Base-by-base conservation (phyloP, 2,888 invertebrate species). In the Prosapia bicincta region DNA sequence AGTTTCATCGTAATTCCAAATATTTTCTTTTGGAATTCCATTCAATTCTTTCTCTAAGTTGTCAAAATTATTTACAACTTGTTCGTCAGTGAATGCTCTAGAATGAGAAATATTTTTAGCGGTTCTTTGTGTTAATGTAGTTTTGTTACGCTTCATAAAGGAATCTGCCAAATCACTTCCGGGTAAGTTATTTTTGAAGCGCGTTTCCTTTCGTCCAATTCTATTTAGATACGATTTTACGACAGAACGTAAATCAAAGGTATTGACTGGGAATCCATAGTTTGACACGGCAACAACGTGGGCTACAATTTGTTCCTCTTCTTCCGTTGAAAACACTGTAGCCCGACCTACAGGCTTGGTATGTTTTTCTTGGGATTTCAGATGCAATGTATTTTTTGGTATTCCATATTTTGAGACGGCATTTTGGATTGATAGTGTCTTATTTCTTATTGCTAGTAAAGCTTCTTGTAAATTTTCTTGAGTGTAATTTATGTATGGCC, bases 111-210 rank as follows among this genome's bases (percentile, higher is more conserved):
- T 71, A 24, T 71, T 71, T 71, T 71, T 71, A 25, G 24, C 43
- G 15, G 71, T 71, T 38, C 38, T 32, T 24, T 71, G 23, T 23
- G 43, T 71, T 23, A 70, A 23, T 30, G 32, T 10, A 20, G 25
- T 25, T 71, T 71, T 43, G 43, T 72, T 23, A 15, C 26, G 20
- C 5, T 7, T 7, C 15, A 65, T 28, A 26, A 72, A 72, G 20
- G 7, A 5, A 1, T 20, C 26, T 20, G 66, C 72, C 66, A 65
- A 72, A 26, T 65, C 72, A 54, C 26, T 66, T 65, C 72, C 66
- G 26, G 72, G 66, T 24, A 72, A 65, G 66, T 72, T 72, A 13
- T 72, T 66, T 72, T 71, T 71, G 25, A 71, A 71, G 7, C 32
- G 43, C 26, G 10, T 7, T 43, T 38, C 71, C 32, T 71, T 71